Conservation (phyloP, 2,113 vertebrate genomes). For the Actenoides lindsayi region DNA sequence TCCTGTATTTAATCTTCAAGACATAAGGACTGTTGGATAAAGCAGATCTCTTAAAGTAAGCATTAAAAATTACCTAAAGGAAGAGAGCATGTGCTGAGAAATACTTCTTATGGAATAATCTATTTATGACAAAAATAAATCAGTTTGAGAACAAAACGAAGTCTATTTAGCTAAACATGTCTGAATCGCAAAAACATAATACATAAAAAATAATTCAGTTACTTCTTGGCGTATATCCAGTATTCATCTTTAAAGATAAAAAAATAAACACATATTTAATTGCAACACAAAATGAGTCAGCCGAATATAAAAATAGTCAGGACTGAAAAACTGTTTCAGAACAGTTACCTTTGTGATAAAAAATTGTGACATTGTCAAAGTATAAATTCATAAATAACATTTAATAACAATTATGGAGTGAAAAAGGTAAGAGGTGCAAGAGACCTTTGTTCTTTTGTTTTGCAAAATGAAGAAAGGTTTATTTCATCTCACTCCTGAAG, state of each 20-base stretch:
- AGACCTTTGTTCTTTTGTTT: not conserved
- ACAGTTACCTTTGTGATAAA: slow-evolving; percentile 62
- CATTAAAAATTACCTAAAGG: not conserved
- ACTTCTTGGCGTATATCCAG: not conserved
- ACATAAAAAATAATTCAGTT: slow-evolving; percentile 5
- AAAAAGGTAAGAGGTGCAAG: not conserved
- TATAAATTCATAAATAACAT: slow-evolving; percentile 54
- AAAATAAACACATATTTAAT: slow-evolving; percentile 11
- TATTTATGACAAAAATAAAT: not conserved
- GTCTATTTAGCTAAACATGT: not conserved
- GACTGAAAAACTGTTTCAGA: slow-evolving; percentile 48
- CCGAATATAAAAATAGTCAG: slow-evolving; percentile 57
- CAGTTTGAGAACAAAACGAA: not conserved
- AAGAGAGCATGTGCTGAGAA: not conserved
- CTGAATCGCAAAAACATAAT: not conserved
- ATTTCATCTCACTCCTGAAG: not conserved
- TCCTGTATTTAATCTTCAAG: not conserved
- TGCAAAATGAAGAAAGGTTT: slow-evolving; percentile 13
- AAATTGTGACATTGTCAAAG: slow-evolving; percentile 38
- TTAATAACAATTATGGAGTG: slow-evolving; percentile 7
- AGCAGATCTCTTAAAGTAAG: not conserved
- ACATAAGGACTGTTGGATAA: not conserved
- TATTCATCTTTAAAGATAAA: slow-evolving; percentile 24
- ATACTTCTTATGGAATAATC: not conserved
- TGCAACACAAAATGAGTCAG: slow-evolving; percentile 64